These are phyloP conservation scores for Tinea pellionella DNA, from an alignment of 2,888 invertebrate genomes.

Conservation along the genomic window DNA sequence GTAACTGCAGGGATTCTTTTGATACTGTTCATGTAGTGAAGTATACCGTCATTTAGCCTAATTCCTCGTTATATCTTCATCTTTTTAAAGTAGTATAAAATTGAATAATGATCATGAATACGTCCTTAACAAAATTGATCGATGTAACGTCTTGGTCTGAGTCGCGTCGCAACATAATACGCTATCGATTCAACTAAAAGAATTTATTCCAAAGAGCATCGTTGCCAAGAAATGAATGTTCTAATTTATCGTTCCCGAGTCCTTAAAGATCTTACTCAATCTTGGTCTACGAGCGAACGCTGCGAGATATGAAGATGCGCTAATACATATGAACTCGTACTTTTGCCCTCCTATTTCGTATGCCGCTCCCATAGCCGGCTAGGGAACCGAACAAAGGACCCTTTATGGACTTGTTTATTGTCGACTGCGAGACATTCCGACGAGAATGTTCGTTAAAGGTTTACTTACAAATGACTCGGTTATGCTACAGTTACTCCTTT, in stretches of 20 bases:
- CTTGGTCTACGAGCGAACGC: slow-evolving; percentile 11
- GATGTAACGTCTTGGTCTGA: neutral
- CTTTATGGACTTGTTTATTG: slow-evolving; percentile 43
- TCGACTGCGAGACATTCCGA: slow-evolving; percentile 32
- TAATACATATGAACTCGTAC: slow-evolving; percentile 9
- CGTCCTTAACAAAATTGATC: neutral
- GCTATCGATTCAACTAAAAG: slow-evolving; percentile 4
- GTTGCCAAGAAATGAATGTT: slow-evolving; percentile 5
- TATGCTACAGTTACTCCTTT: slow-evolving; percentile 12
- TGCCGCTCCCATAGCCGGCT: slow-evolving; percentile 23
- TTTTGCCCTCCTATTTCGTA: slow-evolving; percentile 25
- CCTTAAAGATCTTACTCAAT: slow-evolving; percentile 16
- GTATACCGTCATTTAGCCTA: too few species aligned
- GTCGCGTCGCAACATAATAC: neutral
- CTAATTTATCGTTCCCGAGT: slow-evolving; percentile 6
- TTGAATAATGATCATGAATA: neutral
- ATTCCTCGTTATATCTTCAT: too few species aligned
- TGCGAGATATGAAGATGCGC: slow-evolving; percentile 14
- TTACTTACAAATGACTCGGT: slow-evolving; percentile 13
- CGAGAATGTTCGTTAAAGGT: slow-evolving; percentile 27
- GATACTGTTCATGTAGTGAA: too few species aligned
- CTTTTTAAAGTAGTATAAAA: too few species aligned
- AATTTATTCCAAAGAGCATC: neutral
- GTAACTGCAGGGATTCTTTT: too few species aligned
- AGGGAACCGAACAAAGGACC: slow-evolving; percentile 34